Evolutionary conservation across 2,888 invertebrate species (phyloP).

Genomic region (Phalera bucephala): DNA sequence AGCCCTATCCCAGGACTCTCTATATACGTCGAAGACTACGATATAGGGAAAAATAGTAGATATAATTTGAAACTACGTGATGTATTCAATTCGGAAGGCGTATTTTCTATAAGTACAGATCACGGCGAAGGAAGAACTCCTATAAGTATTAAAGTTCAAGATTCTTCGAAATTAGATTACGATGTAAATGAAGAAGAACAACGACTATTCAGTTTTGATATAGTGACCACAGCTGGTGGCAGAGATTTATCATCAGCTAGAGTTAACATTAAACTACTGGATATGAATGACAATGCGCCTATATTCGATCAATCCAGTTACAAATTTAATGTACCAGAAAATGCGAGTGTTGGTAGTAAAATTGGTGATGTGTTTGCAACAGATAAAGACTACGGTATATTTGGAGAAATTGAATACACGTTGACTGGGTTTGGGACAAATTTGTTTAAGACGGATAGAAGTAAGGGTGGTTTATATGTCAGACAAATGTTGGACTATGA

Average conservation of each 20-base stretch:
- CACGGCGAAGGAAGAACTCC: slow-evolving; percentile 89
- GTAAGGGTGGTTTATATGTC: slow-evolving; percentile 86
- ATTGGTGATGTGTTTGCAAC: slow-evolving; percentile 86
- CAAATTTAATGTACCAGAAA: slow-evolving; percentile 86
- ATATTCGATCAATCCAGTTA: slow-evolving; percentile 85
- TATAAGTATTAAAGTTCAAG: slow-evolving; percentile 87
- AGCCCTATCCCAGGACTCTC: slow-evolving; percentile 88
- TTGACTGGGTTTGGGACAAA: slow-evolving; percentile 91
- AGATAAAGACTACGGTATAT: slow-evolving; percentile 88
- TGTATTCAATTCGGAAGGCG: slow-evolving; percentile 81
- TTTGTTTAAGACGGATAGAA: slow-evolving; percentile 87
- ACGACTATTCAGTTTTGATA: slow-evolving; percentile 86
- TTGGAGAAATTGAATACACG: slow-evolving; percentile 88
- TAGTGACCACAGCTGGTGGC: slow-evolving; percentile 83
- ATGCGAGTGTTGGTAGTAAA: slow-evolving; percentile 83
- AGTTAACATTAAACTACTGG: slow-evolving; percentile 86
- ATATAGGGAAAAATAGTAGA: slow-evolving; percentile 88
- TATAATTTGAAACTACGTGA: slow-evolving; percentile 85
- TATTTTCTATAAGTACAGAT: slow-evolving; percentile 85
- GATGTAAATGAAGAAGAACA: slow-evolving; percentile 85
- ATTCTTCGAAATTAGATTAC: slow-evolving; percentile 87
- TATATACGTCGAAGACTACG: slow-evolving; percentile 88
- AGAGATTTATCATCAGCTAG: slow-evolving; percentile 83
- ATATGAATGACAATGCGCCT: slow-evolving; percentile 92
- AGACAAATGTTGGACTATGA: slow-evolving; percentile 89